Conservation (phyloP, 64 coral and sea anemone genomes). For the Pachyseris speciosa region DNA sequence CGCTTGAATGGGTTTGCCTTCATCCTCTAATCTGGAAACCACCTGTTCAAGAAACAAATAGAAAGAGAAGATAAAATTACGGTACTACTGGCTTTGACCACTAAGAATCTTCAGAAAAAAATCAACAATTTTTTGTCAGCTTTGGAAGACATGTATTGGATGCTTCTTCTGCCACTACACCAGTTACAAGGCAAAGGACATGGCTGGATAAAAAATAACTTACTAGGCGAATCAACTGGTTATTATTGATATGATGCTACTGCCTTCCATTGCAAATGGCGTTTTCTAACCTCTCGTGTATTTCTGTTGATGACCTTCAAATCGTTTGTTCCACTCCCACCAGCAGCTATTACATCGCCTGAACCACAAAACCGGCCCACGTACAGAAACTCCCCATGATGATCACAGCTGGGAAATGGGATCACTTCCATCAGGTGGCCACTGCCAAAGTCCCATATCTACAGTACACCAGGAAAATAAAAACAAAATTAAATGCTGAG, state of each 20-base stretch:
- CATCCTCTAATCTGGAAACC: constrained; percentile 63
- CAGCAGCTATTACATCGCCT: constrained; percentile 72
- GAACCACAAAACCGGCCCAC: constrained; percentile 74
- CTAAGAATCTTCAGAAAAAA: too few relatives aligned
- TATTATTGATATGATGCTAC: too few relatives aligned
- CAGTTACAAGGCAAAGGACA: too few relatives aligned
- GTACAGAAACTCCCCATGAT: constrained; percentile 90
- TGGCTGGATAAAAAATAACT: too few relatives aligned
- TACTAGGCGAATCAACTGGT: too few relatives aligned
- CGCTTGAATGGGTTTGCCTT: constrained; percentile 83
- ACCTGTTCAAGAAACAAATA: constrained; percentile 37
- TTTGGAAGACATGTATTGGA: too few relatives aligned
- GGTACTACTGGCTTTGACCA: too few relatives aligned
- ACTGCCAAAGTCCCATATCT: constrained; percentile 97
- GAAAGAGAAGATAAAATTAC: too few relatives aligned
- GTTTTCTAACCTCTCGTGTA: constrained; percentile 69
- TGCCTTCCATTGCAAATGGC: too few relatives aligned
- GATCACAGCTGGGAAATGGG: constrained; percentile 84
- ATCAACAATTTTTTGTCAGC: too few relatives aligned
- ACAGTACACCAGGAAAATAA: background rate
- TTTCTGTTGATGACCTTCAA: constrained; percentile 83
- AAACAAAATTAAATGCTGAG: background rate
- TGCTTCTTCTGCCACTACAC: too few relatives aligned
- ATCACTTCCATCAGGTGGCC: constrained; percentile 78
- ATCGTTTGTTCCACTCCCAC: constrained; percentile 97